These are phyloP conservation scores for Ophion slaviceki DNA, from an alignment of 2,888 invertebrate genomes.

Conservation along the genomic window DNA sequence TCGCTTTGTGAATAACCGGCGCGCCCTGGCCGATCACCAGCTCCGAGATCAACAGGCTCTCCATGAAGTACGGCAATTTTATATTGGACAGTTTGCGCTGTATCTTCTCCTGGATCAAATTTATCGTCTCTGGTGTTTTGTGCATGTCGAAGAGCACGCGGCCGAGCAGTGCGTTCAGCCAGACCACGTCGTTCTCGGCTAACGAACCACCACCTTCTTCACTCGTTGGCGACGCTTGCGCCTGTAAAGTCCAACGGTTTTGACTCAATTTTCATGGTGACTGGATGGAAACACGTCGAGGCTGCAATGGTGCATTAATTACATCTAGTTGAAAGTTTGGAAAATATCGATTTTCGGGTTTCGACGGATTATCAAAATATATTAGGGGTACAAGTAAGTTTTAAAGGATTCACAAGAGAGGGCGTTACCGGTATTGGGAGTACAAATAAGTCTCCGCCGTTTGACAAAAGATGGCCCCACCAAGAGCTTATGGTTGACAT, in stretches of 20 bases:
- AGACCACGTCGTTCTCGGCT: slow-evolving; percentile 85
- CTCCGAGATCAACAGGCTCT: slow-evolving; percentile 91
- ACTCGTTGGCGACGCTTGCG: slow-evolving; percentile 65
- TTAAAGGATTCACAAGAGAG: too few species aligned
- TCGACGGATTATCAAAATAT: too few species aligned
- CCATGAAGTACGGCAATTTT: slow-evolving; percentile 95
- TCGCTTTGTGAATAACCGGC: slow-evolving; percentile 87
- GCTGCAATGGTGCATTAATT: too few species aligned
- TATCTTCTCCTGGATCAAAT: slow-evolving; percentile 90
- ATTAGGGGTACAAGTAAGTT: too few species aligned
- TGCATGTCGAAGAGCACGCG: slow-evolving; percentile 93
- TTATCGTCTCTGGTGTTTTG: slow-evolving; percentile 88
- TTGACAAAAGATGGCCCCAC: too few species aligned
- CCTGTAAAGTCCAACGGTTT: slow-evolving; percentile 52
- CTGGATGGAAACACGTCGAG: neutral
- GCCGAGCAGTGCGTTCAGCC: slow-evolving; percentile 92
- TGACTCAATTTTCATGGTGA: neutral
- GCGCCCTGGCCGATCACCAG: slow-evolving; percentile 89
- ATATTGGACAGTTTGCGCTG: slow-evolving; percentile 94
- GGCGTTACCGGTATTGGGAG: too few species aligned
- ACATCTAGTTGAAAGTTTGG: too few species aligned
- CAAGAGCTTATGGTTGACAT: too few species aligned
- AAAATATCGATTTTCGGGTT: too few species aligned
- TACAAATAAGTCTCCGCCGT: too few species aligned
- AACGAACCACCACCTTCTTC: slow-evolving; percentile 68